A percentile compares a stretch with the other conserved stretches of the same genome.
Conservation (phyloP, 2,113 vertebrate genomes). For the Nyctibius bracteatus region DNA sequence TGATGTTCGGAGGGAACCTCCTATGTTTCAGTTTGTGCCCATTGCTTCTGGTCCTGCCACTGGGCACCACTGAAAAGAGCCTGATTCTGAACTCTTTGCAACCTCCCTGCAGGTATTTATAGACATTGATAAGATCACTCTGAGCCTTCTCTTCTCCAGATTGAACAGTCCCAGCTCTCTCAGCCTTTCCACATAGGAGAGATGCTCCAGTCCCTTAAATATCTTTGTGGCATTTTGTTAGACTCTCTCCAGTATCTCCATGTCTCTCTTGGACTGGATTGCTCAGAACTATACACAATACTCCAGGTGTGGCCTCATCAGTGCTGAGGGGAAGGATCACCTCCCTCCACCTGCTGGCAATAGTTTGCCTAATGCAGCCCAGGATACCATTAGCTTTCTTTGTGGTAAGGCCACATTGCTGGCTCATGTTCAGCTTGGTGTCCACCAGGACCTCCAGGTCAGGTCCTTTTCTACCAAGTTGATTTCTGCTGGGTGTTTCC, state of each 20-base stretch:
- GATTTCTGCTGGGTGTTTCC: neutral
- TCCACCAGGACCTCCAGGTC: rapidly evolving
- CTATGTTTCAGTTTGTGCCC: neutral
- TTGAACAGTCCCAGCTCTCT: neutral
- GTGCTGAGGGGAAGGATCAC: neutral
- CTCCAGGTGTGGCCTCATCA: neutral
- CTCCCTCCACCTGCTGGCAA: neutral
- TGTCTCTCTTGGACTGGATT: no score
- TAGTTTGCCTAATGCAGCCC: neutral
- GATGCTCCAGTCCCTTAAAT: neutral
- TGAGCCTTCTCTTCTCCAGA: neutral
- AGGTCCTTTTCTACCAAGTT: neutral
- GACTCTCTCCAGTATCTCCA: neutral
- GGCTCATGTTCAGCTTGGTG: neutral
- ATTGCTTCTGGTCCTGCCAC: no score
- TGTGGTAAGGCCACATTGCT: no score
- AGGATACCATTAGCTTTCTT: neutral
- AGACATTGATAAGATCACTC: neutral
- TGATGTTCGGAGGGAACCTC: no score
- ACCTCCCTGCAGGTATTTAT: neutral
- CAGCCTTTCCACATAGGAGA: neutral
- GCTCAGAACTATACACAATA: neutral
- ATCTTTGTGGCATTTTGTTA: neutral
- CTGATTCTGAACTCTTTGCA: neutral
- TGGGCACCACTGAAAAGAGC: neutral